Percentiles rank a stretch among this genome's conserved stretches.
Evolutionary conservation across 2,888 invertebrate species (phyloP).

Genomic region (Tipula confusa): DNA sequence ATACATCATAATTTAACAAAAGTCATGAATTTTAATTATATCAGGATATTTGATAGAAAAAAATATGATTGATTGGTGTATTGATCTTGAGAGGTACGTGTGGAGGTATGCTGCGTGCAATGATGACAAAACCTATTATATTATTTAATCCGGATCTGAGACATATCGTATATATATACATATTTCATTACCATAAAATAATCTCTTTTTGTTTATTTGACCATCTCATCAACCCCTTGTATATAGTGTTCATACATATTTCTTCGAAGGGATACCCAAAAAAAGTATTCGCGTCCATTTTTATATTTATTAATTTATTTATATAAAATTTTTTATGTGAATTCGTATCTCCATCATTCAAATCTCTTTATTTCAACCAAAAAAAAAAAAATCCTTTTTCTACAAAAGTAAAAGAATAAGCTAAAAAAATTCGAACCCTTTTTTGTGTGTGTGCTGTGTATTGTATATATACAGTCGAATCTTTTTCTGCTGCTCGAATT

Average conservation of each 20-base stretch:
- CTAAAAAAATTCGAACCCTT: slow-evolving; percentile 26
- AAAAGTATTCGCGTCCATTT: slow-evolving; percentile 5
- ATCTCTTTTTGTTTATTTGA: slow-evolving; percentile 20
- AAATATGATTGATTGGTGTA: background rate
- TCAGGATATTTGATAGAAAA: background rate
- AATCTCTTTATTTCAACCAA: slow-evolving; percentile 20
- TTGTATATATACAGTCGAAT: too few relatives aligned
- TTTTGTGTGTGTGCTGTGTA: background rate
- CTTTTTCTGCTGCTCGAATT: slow-evolving; percentile 15
- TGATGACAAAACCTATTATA: background rate
- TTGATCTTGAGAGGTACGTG: background rate
- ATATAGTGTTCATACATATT: background rate
- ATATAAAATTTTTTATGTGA: background rate
- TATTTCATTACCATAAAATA: slow-evolving; percentile 14
- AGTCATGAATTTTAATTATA: slow-evolving; percentile 3
- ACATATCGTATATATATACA: background rate
- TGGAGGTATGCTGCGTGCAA: background rate
- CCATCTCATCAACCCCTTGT: background rate
- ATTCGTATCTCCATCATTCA: slow-evolving; percentile 25
- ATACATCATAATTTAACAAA: background rate
- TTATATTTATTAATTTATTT: slow-evolving; percentile 20
- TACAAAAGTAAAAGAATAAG: slow-evolving; percentile 30
- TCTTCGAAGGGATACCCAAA: background rate
- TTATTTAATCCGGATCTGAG: slow-evolving; percentile 12
- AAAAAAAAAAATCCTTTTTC: slow-evolving; percentile 28